These are phyloP conservation scores for Chydorus sphaericus DNA, from an alignment of 2,888 invertebrate genomes.

Conservation along the genomic window DNA sequence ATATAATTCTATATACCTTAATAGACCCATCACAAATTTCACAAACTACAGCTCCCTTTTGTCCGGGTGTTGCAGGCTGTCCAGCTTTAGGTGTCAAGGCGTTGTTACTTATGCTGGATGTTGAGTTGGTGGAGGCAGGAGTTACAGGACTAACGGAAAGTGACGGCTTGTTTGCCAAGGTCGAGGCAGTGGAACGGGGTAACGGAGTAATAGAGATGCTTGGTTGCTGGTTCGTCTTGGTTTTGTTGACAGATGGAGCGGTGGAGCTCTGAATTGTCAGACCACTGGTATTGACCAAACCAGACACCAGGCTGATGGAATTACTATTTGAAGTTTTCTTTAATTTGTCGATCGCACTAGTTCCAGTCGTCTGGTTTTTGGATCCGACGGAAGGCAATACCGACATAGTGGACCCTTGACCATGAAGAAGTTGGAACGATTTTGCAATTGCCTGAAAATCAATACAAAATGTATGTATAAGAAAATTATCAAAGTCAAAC, in stretches of 20 bases:
- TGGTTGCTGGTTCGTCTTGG: conserved; percentile 42
- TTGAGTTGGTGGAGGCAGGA: conserved; percentile 24
- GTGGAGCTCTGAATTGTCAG: conserved; percentile 9
- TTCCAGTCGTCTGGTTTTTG: neutral
- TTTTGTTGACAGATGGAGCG: neutral
- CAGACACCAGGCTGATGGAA: conserved; percentile 5
- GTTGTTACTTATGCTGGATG: conserved; percentile 16
- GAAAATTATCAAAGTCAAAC: neutral
- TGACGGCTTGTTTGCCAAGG: conserved; percentile 17
- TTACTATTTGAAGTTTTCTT: neutral
- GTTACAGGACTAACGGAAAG: conserved; percentile 27
- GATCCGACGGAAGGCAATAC: neutral
- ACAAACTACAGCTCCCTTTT: conserved; percentile 78
- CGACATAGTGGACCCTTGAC: conserved; percentile 7
- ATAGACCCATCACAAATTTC: conserved; percentile 96
- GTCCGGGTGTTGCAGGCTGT: conserved; percentile 29
- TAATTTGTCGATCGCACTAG: neutral
- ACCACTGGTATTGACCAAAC: conserved; percentile 1
- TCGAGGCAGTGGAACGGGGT: conserved; percentile 43
- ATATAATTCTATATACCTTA: conserved; percentile 36
- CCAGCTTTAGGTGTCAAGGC: conserved; percentile 12
- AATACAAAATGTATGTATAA: neutral
- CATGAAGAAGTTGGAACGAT: conserved; percentile 7
- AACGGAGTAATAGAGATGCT: conserved; percentile 82
- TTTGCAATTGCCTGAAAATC: neutral